phyloP scores from a whole-genome alignment of 2,113 vertebrate species.

The Indicator maculatus region DNA sequence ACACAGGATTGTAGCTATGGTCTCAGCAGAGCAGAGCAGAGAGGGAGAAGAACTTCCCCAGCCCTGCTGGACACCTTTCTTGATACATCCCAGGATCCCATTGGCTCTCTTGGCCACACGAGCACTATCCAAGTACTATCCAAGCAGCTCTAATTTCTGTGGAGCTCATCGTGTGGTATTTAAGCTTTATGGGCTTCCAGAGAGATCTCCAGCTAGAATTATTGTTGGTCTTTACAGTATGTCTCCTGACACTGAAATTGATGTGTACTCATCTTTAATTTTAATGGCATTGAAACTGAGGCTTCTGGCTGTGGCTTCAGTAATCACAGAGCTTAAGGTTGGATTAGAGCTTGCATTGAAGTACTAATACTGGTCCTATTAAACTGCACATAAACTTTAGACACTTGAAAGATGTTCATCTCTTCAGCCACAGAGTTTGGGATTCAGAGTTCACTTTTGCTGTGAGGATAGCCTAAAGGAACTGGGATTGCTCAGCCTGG shows the following conservation, averaged over 20 bases:
- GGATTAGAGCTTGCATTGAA: conserved; percentile 2
- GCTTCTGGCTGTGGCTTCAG: conserved; percentile 3
- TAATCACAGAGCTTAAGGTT: neutral
- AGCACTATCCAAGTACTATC: neutral
- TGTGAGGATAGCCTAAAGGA: no score
- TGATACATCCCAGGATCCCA: no score
- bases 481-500: no score
- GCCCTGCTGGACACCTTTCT: no score
- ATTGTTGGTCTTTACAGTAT: conserved; percentile 44
- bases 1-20: no score
- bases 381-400: neutral
- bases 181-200: conserved; percentile 25
- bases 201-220: conserved; percentile 46
- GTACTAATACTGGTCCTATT: conserved; percentile 26
- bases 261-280: conserved; percentile 41
- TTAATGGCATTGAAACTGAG: conserved; percentile 35
- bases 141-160: conserved; percentile 7
- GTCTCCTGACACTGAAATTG: conserved; percentile 32
- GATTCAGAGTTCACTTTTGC: neutral
- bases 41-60: no score
- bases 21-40: no score
- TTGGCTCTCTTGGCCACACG: no score
- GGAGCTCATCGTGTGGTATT: neutral
- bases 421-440: neutral
- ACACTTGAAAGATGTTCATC: neutral